These are phyloP conservation scores for Dipodomys spectabilis DNA, from an alignment of 2,113 vertebrate species.

Conservation along the genomic window DNA sequence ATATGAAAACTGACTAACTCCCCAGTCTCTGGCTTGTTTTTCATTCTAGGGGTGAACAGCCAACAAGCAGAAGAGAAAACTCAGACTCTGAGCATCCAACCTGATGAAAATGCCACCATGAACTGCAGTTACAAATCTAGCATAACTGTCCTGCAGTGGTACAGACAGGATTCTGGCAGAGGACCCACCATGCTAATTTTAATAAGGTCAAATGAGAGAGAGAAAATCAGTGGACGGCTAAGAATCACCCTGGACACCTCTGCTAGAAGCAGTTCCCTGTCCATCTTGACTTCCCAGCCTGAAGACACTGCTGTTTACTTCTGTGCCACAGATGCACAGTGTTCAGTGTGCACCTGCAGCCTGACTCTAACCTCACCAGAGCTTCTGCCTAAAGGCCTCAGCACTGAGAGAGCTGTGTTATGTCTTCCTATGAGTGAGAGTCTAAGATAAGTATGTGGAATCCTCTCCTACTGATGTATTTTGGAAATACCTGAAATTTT, in stretches of 20 bases:
- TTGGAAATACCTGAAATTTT: background rate
- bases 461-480: background rate
- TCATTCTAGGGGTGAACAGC: slow-evolving; percentile 26
- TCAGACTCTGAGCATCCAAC: background rate
- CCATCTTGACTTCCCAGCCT: background rate
- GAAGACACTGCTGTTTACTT: background rate
- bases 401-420: background rate
- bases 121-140: background rate
- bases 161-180: background rate
- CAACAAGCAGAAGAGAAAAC: slow-evolving; percentile 28
- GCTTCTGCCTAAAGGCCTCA: background rate
- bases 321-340: slow-evolving; percentile 3
- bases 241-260: background rate
- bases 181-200: background rate
- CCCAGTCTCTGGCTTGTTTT: background rate
- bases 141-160: background rate
- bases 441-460: no score
- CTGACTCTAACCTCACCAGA: background rate
- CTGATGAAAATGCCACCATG: slow-evolving; percentile 32
- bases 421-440: background rate
- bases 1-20: background rate
- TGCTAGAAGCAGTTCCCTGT: background rate
- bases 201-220: background rate
- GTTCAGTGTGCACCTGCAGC: background rate
- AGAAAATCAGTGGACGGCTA: background rate